phyloP scores from a whole-genome alignment of 2,888 invertebrate species.

The Cephus pulcher region DNA sequence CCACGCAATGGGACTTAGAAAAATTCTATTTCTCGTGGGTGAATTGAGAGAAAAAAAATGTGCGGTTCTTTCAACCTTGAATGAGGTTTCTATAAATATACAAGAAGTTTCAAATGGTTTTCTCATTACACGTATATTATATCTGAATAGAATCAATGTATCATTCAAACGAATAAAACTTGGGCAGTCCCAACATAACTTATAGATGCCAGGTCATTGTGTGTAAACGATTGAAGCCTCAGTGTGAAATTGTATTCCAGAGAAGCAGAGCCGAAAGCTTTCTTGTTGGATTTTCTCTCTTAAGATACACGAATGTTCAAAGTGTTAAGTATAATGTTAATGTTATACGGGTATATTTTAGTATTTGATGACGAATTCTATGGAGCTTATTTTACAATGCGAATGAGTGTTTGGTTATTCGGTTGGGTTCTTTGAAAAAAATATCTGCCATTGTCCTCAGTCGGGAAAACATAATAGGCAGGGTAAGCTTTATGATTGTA shows the following conservation, averaged over 20 bases:
- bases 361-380: neutral
- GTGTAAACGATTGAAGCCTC: neutral
- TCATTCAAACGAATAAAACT: neutral
- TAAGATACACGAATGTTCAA: neutral
- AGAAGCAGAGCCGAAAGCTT: neutral
- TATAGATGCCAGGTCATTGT: neutral
- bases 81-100: neutral
- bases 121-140: neutral
- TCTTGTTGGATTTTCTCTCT: neutral
- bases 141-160: neutral
- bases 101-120: neutral
- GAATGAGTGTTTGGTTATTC: neutral
- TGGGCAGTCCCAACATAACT: neutral
- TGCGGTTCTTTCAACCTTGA: neutral
- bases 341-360: neutral
- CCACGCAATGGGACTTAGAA: neutral
- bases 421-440: neutral
- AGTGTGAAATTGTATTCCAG: neutral
- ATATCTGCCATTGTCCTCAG: neutral
- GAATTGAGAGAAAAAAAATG: neutral
- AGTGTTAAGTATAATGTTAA: neutral
- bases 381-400: neutral
- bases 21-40: neutral
- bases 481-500: neutral
- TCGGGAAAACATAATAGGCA: neutral